Evolutionary conservation across 2,797 vertebrate species (phyloP).

Genomic region (Parauchenoglanis punctatus): DNA sequence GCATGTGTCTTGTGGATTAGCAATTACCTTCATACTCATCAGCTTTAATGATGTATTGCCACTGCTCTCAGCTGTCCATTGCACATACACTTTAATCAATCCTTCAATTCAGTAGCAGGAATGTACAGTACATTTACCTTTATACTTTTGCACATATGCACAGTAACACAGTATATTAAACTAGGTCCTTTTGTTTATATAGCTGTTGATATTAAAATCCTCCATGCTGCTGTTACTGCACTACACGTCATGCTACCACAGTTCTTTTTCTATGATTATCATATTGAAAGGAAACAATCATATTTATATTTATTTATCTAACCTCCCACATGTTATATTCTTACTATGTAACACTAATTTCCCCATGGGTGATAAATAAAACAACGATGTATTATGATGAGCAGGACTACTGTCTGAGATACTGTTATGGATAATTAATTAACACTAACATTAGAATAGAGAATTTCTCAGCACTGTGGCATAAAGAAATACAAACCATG

Average conservation of each 20-base stretch:
- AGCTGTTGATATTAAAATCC: neutral
- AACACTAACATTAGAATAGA: neutral
- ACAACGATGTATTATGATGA: neutral
- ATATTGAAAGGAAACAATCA: neutral
- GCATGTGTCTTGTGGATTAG: neutral
- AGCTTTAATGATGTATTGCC: neutral
- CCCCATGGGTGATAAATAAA: too few species aligned
- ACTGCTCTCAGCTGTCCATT: neutral
- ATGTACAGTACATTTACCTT: neutral
- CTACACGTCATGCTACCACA: neutral
- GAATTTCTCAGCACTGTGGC: neutral
- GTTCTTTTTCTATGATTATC: neutral
- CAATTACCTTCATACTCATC: neutral
- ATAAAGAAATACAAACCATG: neutral
- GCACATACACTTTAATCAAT: neutral
- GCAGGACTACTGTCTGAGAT: neutral
- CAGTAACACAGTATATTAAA: neutral
- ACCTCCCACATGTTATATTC: neutral
- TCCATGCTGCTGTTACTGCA: neutral
- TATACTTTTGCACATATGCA: neutral
- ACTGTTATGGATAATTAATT: neutral
- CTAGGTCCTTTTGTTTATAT: neutral
- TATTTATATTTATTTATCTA: neutral
- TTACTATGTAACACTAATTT: neutral
- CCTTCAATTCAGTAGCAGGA: neutral